These are phyloP conservation scores for Oscheius sp. DNA, from an alignment of 1,140 invertebrate species.

Conservation along the genomic window DNA sequence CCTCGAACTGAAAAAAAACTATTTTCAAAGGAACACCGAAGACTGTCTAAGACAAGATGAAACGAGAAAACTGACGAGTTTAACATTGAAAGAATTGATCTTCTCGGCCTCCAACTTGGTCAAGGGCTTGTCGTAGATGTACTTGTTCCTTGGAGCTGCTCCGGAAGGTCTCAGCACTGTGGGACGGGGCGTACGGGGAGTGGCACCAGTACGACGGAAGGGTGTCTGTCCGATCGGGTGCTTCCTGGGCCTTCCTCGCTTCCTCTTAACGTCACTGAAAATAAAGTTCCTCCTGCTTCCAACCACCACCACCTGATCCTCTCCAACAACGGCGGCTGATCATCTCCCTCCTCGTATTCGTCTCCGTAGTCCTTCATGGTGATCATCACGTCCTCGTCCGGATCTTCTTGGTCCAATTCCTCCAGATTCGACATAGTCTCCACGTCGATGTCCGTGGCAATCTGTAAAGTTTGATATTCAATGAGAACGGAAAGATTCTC, in stretches of 20 bases:
- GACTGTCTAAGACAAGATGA: background rate
- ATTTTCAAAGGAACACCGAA: too few relatives aligned
- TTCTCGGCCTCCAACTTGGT: background rate
- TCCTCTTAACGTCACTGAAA: background rate
- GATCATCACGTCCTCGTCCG: too few relatives aligned
- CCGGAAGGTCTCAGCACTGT: background rate
- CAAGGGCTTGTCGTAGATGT: slow-evolving; percentile 1
- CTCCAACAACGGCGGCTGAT: background rate
- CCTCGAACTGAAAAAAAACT: slow-evolving; percentile 31
- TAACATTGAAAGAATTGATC: slow-evolving; percentile 15
- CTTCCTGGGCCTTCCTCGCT: background rate
- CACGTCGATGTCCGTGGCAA: background rate
- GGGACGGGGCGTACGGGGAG: background rate
- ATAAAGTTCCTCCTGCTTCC: background rate
- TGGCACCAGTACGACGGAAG: background rate
- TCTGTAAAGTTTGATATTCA: too few relatives aligned
- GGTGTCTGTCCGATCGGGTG: background rate
- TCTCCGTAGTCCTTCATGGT: background rate
- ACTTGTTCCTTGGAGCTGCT: background rate
- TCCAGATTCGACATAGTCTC: slow-evolving; percentile 3
- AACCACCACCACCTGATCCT: background rate
- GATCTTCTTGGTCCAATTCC: background rate
- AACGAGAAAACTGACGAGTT: slow-evolving; percentile 1
- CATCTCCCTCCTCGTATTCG: background rate
- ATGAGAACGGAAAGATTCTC: too few relatives aligned